Percentiles rank a stretch among this genome's conserved stretches.
Evolutionary conservation across 2,797 vertebrate genomes (phyloP).

Genomic region (Platyrinchus mystaceus): DNA sequence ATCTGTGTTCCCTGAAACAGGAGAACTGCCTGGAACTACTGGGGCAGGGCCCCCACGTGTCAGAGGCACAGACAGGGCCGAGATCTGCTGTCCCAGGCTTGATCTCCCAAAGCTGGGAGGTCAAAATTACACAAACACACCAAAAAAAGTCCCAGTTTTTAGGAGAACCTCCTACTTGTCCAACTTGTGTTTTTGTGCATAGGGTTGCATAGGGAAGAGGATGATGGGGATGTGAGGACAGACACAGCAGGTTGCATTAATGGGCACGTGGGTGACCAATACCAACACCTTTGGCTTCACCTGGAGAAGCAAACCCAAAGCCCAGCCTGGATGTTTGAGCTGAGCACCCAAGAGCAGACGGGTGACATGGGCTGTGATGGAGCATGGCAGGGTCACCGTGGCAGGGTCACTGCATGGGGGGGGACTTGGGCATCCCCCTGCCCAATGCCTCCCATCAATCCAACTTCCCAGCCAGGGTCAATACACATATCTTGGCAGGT

Average conservation of each 20-base stretch:
- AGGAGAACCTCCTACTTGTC: not conserved
- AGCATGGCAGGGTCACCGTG: not conserved
- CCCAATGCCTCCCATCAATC: not conserved
- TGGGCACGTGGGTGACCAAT: accelerated
- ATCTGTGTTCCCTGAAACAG: not conserved
- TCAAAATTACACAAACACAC: not conserved
- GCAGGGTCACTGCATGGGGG: not conserved
- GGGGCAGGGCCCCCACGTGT: not conserved
- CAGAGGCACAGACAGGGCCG: not conserved
- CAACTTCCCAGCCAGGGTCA: slow-evolving; percentile 9
- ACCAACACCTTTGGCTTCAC: not conserved
- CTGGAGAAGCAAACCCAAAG: not conserved
- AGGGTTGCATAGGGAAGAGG: not conserved
- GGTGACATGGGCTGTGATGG: not conserved
- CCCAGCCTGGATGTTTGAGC: not conserved
- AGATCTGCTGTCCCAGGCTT: not conserved
- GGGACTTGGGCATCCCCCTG: not conserved
- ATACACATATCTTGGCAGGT: not conserved
- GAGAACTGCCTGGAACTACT: not conserved
- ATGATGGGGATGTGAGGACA: accelerated
- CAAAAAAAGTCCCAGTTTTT: not conserved
- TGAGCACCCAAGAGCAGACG: not conserved
- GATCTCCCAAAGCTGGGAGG: not conserved
- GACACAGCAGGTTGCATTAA: not conserved
- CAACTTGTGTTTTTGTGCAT: accelerated